Evolutionary conservation across 2,888 invertebrate genomes (phyloP).

Genomic region (Catocala nupta): DNA sequence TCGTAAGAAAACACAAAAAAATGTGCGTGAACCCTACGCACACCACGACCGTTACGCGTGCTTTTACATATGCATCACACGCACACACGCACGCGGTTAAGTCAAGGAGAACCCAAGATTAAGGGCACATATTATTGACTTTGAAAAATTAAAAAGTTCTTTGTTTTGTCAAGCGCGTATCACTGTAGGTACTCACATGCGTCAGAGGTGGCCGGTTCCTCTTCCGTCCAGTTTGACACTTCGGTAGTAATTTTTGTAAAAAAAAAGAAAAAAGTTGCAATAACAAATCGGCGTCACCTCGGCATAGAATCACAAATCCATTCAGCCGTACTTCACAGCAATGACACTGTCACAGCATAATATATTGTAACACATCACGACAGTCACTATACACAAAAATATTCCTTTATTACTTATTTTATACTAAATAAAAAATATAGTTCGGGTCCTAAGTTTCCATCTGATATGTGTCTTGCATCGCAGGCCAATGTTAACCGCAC

Average conservation of each 20-base stretch:
- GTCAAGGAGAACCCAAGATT: constrained; percentile 75
- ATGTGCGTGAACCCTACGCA: constrained; percentile 83
- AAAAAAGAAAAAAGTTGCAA: constrained; percentile 79
- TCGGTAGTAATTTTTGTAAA: constrained; percentile 83
- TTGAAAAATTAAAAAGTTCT: constrained; percentile 56
- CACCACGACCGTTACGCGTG: constrained; percentile 61
- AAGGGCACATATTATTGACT: constrained; percentile 67
- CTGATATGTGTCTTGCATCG: constrained; percentile 83
- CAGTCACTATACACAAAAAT: constrained; percentile 77
- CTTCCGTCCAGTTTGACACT: constrained; percentile 87
- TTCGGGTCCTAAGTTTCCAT: constrained; percentile 85
- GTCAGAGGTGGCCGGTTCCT: constrained; percentile 85
- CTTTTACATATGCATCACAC: constrained; percentile 63
- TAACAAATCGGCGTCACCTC: constrained; percentile 74
- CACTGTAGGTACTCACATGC: constrained; percentile 77
- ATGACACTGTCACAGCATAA: constrained; percentile 76
- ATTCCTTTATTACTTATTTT: constrained; percentile 64
- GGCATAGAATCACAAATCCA: constrained; percentile 74
- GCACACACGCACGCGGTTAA: constrained; percentile 58
- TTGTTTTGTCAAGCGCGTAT: constrained; percentile 39
- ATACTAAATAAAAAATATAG: constrained; percentile 75
- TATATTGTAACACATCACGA: constrained; percentile 79
- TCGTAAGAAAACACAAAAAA: constrained; percentile 81
- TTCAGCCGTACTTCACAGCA: constrained; percentile 74
- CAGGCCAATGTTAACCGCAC: constrained; percentile 59